Evolutionary conservation across 2,888 invertebrate genomes (phyloP).

Genomic region (Meteorus cinctellus): DNA sequence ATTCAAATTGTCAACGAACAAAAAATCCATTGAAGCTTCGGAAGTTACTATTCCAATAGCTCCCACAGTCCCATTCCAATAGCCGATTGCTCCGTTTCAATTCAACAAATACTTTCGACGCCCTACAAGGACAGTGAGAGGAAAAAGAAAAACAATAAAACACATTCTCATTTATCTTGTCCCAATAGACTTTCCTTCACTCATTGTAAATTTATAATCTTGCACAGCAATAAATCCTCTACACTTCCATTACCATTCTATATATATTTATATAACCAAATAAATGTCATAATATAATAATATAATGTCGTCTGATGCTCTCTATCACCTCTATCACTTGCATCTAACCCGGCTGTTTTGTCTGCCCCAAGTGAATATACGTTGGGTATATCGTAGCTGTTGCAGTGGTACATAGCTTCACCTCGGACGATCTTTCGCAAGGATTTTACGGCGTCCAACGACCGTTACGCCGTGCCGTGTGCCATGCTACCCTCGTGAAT

Average conservation of each 20-base stretch:
- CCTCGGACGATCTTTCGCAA: conserved; percentile 29
- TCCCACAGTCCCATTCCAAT: too few species aligned
- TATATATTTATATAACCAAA: conserved; percentile 2
- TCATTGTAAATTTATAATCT: too few species aligned
- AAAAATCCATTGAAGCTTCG: too few species aligned
- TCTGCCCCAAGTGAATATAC: conserved; percentile 11
- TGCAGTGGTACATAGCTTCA: background rate
- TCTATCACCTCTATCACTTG: background rate
- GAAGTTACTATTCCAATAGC: too few species aligned
- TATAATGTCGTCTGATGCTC: background rate
- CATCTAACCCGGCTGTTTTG: background rate
- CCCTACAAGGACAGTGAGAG: too few species aligned
- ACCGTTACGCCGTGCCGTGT: background rate
- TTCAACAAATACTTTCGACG: too few species aligned
- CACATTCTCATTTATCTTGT: too few species aligned
- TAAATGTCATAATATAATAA: conserved; percentile 23
- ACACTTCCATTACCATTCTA: background rate
- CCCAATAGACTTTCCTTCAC: too few species aligned
- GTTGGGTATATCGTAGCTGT: background rate
- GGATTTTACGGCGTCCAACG: conserved; percentile 28
- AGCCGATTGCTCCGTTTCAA: too few species aligned
- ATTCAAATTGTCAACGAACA: too few species aligned
- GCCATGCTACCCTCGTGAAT: conserved; percentile 45
- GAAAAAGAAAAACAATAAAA: too few species aligned
- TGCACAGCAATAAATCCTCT: too few species aligned